Percentiles rank a stretch among this genome's conserved stretches.
Conservation (phyloP, 2,888 invertebrate genomes). For the Dasypogon diadema region DNA sequence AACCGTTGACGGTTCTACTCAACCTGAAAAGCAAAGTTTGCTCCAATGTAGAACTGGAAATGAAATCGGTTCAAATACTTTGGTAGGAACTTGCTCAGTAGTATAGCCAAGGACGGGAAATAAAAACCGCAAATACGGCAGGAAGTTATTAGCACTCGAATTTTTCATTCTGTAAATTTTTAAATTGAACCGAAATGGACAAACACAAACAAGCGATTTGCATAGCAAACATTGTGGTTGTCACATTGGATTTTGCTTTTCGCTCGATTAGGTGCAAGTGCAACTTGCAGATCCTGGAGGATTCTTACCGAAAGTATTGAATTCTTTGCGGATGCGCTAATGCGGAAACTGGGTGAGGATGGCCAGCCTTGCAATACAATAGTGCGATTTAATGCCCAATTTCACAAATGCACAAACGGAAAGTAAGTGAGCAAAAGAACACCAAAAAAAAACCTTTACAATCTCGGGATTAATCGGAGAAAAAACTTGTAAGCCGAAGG, state of each 20-base stretch:
- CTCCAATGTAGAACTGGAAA: background rate
- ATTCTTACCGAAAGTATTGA: conserved; percentile 8
- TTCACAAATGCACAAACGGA: conserved; percentile 25
- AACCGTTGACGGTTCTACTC: background rate
- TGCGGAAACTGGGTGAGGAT: conserved; percentile 21
- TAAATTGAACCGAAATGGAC: conserved; percentile 43
- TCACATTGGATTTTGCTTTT: conserved; percentile 38
- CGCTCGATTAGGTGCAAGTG: conserved; percentile 23
- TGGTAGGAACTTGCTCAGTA: background rate
- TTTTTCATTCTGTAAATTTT: conserved; percentile 48
- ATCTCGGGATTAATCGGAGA: background rate
- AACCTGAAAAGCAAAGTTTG: conserved; percentile 10
- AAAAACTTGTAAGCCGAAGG: background rate
- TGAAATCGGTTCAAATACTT: conserved; percentile 17
- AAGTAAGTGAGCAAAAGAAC: background rate
- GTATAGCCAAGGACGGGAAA: conserved; percentile 26
- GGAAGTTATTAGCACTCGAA: conserved; percentile 37
- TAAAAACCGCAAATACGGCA: conserved; percentile 35
- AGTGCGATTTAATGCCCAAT: conserved; percentile 22
- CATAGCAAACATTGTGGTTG: conserved; percentile 46
- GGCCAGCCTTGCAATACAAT: conserved; percentile 9
- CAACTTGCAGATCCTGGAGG: background rate
- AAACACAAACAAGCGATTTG: conserved; percentile 46
- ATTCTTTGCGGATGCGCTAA: conserved; percentile 8
- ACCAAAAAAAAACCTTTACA: background rate